A percentile compares a stretch with the other conserved stretches of the same genome.
Conservation (phyloP, 37 sponge, comb jelly and placozoan species). For the Geodia barretti region DNA sequence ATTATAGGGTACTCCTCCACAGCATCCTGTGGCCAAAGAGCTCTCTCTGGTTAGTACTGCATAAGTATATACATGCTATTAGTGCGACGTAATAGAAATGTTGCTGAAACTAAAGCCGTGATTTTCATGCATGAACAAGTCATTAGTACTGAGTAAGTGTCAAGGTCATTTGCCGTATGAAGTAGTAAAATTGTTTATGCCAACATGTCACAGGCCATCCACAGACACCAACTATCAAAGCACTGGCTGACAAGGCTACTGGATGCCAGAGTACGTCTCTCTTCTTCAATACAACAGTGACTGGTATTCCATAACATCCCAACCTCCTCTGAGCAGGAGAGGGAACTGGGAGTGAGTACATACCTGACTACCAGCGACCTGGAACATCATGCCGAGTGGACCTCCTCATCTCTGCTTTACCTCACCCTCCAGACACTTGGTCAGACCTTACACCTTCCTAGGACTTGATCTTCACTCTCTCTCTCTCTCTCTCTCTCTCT, state of each 20-base stretch:
- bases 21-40: constrained; percentile 38
- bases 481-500: too few relatives aligned
- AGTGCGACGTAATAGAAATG: too few relatives aligned
- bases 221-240: constrained; percentile 64
- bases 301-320: too few relatives aligned
- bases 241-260: constrained; percentile 71
- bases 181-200: too few relatives aligned
- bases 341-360: constrained; percentile 13
- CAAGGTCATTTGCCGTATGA: too few relatives aligned
- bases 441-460: too few relatives aligned
- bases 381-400: constrained; percentile 82
- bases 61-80: too few relatives aligned
- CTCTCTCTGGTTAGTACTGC: constrained; percentile 36
- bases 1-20: constrained; percentile 30
- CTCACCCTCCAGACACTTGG: constrained; percentile 83
- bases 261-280: constrained; percentile 75
- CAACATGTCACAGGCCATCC: constrained; percentile 64
- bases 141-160: too few relatives aligned
- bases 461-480: too few relatives aligned
- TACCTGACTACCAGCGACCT: constrained; percentile 55
- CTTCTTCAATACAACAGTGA: too few relatives aligned
- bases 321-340: constrained; percentile 17
- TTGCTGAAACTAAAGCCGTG: too few relatives aligned
- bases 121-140: too few relatives aligned
- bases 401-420: constrained; percentile 77